Evolutionary conservation across 2,113 vertebrate species (phyloP).

Genomic region (Empidonax alnorum): DNA sequence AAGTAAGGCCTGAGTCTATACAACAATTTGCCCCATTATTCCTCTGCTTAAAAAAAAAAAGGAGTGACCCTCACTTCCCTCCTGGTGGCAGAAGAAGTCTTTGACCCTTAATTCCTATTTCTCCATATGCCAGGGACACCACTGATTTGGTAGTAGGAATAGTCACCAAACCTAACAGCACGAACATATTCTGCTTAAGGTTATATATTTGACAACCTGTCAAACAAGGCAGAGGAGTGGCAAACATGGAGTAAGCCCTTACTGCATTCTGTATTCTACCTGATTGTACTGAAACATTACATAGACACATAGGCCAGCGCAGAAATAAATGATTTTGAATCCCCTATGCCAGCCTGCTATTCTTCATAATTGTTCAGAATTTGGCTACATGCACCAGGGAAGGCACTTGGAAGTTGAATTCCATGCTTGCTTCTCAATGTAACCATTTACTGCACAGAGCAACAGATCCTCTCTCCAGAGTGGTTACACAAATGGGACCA

Average conservation of each 20-base stretch:
- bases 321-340: neutral
- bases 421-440: neutral
- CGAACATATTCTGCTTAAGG: neutral
- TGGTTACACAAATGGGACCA: neutral
- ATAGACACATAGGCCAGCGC: rapidly evolving
- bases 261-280: neutral
- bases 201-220: neutral
- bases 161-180: neutral
- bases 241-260: neutral
- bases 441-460: neutral
- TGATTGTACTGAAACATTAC: neutral
- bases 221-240: neutral
- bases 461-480: neutral
- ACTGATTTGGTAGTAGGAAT: neutral
- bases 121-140: neutral
- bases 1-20: neutral
- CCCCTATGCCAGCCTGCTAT: rapidly evolving
- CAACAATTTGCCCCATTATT: neutral
- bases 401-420: neutral
- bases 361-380: neutral
- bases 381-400: neutral
- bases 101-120: neutral
- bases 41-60: neutral
- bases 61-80: neutral
- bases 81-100: neutral